A percentile compares a stretch with the other conserved stretches of the same genome.
These are phyloP conservation scores for Acronicta psi DNA, from an alignment of 2,888 invertebrate genomes.

Conservation along the genomic window DNA sequence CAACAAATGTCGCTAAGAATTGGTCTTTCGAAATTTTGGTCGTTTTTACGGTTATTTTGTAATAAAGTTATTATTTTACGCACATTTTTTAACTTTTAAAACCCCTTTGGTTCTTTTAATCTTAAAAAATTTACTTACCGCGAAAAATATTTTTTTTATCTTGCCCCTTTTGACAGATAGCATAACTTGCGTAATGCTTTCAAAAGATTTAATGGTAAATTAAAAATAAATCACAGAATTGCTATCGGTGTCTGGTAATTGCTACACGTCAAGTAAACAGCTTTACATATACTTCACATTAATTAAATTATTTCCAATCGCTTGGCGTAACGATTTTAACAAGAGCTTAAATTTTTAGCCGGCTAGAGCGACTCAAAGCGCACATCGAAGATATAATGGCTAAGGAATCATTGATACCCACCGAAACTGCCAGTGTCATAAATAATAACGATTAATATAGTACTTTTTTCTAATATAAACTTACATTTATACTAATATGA, in stretches of 20 bases:
- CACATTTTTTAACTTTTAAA: too few relatives aligned
- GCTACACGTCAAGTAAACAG: slow-evolving; percentile 38
- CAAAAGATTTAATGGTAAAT: not conserved
- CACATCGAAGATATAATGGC: slow-evolving; percentile 79
- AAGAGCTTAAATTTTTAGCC: slow-evolving; percentile 73
- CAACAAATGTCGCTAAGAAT: too few relatives aligned
- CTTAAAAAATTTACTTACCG: too few relatives aligned
- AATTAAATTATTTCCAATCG: slow-evolving; percentile 11
- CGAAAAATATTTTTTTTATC: not conserved
- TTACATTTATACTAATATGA: slow-evolving; percentile 4
- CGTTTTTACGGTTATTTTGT: too few relatives aligned
- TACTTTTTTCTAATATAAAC: slow-evolving; percentile 10
- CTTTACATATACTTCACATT: slow-evolving; percentile 14
- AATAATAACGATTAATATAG: slow-evolving; percentile 41
- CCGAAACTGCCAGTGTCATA: slow-evolving; percentile 41
- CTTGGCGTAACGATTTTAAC: slow-evolving; percentile 48
- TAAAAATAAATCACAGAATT: slow-evolving; percentile 26
- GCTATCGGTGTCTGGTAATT: slow-evolving; percentile 37
- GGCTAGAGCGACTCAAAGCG: slow-evolving; percentile 75
- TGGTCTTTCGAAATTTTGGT: not conserved
- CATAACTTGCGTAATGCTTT: slow-evolving; percentile 10
- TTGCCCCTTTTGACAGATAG: slow-evolving; percentile 19
- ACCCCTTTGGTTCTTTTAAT: too few relatives aligned
- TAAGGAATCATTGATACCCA: slow-evolving; percentile 56
- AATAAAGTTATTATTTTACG: too few relatives aligned